Base-by-base conservation (phyloP, 2,888 invertebrate genomes). In the Anaspis maculata region DNA sequence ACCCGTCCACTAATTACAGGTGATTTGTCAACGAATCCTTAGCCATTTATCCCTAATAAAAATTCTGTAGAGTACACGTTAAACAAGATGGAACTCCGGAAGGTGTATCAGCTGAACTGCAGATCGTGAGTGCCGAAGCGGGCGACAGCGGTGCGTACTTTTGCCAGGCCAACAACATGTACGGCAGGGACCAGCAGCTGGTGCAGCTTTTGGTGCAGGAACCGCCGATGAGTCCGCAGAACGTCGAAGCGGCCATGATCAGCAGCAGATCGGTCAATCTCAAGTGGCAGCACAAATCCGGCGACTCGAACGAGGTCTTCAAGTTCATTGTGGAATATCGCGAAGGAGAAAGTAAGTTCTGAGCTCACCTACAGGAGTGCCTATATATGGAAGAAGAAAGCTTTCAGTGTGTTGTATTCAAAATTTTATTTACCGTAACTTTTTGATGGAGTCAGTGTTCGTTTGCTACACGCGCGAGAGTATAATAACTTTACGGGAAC, bases 111-210 rank as follows among this genome's bases (percentile, higher is more conserved):
- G 83, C 83, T 0, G 79, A 80, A 52, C 58, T 86, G 42, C 78
- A 79, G 61, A 76, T 86, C 32, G 72, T 73, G 13, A 76, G 76
- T 11, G 76, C 80, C 2, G 79, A 77, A 51, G 73, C 83, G 22
- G 68, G 71, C 9, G 84, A 86, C 52, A 80, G 79, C 46, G 85
- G 84, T 0, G 76, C 82, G 2, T 86, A 85, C 57, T 81, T 82
- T 49, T 86, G 86, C 52, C 79, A 79, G 48, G 84, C 85, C 12
- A 79, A 76, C 57, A 86, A 86, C 61, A 70, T 79, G 49, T 81
- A 79, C 48, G 80, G 79, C 3, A 71, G 77, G 35, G 78, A 78
- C 55, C 83, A 85, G 57, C 80, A 82, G 49, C 60, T 79, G 42
- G 79, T 83, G 13, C 79, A 81, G 49, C 65, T 85, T 22, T 71